phyloP scores from a whole-genome alignment of 2,888 invertebrate genomes.

The Philopedon plagiatum region DNA sequence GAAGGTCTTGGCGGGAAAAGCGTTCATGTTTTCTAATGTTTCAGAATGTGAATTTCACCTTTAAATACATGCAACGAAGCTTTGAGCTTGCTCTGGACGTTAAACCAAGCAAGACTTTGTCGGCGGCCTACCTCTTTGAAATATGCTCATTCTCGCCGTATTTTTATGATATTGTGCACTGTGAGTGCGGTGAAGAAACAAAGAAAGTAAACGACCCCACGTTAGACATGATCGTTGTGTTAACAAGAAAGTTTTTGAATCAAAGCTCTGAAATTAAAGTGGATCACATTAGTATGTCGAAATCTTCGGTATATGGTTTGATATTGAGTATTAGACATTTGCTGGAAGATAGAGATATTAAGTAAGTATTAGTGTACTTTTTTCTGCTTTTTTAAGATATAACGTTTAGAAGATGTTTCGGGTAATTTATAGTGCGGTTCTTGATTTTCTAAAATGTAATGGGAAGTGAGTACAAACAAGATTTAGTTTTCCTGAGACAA shows the following conservation, averaged over 20 bases:
- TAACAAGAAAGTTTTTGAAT: conserved; percentile 54
- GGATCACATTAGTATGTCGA: conserved; percentile 45
- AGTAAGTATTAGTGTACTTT: too few species aligned
- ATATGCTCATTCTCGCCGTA: conserved; percentile 63
- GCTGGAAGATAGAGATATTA: conserved; percentile 54
- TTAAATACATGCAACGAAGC: conserved; percentile 57
- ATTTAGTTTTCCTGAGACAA: too few species aligned
- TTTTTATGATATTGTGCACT: conserved; percentile 55
- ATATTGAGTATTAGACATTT: conserved; percentile 56
- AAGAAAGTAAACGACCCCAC: conserved; percentile 47
- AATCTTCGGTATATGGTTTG: conserved; percentile 55
- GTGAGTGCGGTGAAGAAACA: conserved; percentile 42
- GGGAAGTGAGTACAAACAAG: too few species aligned
- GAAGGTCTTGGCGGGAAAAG: too few species aligned
- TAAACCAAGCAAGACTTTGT: conserved; percentile 82
- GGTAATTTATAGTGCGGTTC: too few species aligned
- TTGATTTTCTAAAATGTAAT: too few species aligned
- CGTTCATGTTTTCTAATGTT: conserved; percentile 51
- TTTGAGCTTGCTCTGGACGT: conserved; percentile 74
- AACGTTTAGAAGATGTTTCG: too few species aligned
- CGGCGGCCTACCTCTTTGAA: conserved; percentile 80
- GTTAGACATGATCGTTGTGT: conserved; percentile 55
- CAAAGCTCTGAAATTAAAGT: conserved; percentile 47
- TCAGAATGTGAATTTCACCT: conserved; percentile 58
- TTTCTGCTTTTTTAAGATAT: too few species aligned